These are phyloP conservation scores for Asteroscopus sphinx DNA, from an alignment of 2,888 invertebrate genomes.

Conservation along the genomic window DNA sequence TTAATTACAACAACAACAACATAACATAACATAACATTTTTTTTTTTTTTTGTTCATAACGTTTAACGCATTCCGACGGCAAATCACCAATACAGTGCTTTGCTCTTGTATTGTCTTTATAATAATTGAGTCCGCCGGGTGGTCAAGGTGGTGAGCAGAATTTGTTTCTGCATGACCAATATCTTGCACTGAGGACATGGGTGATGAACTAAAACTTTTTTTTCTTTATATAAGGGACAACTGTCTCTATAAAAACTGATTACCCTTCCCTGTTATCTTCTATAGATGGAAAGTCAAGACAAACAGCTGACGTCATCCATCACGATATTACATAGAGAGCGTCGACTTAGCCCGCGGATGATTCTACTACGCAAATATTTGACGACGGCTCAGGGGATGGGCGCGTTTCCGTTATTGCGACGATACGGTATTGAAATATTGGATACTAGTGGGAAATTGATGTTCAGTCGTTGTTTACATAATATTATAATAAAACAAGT, in stretches of 20 bases:
- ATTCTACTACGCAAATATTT: conserved; percentile 85
- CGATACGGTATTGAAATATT: conserved; percentile 36
- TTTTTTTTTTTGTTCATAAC: too few relatives aligned
- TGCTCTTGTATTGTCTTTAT: too few relatives aligned
- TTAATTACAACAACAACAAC: too few relatives aligned
- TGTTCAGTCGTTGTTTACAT: background rate
- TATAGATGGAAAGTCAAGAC: conserved; percentile 51
- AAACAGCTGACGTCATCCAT: conserved; percentile 76
- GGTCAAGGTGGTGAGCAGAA: too few relatives aligned
- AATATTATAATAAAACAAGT: too few relatives aligned
- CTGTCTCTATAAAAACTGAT: conserved; percentile 38
- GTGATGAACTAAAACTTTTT: background rate
- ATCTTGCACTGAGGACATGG: too few relatives aligned
- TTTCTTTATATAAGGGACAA: background rate
- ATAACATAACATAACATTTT: too few relatives aligned
- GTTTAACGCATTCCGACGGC: too few relatives aligned
- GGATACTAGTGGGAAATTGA: background rate
- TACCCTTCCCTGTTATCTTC: conserved; percentile 40
- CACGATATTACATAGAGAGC: conserved; percentile 78
- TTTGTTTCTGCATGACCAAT: too few relatives aligned
- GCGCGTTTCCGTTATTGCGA: conserved; percentile 57
- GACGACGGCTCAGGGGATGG: conserved; percentile 69
- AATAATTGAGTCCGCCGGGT: too few relatives aligned
- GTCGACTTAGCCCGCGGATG: conserved; percentile 77
- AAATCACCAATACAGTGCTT: too few relatives aligned